Conservation (phyloP, 2,113 vertebrate genomes). For the Lutjanus erythropterus region DNA sequence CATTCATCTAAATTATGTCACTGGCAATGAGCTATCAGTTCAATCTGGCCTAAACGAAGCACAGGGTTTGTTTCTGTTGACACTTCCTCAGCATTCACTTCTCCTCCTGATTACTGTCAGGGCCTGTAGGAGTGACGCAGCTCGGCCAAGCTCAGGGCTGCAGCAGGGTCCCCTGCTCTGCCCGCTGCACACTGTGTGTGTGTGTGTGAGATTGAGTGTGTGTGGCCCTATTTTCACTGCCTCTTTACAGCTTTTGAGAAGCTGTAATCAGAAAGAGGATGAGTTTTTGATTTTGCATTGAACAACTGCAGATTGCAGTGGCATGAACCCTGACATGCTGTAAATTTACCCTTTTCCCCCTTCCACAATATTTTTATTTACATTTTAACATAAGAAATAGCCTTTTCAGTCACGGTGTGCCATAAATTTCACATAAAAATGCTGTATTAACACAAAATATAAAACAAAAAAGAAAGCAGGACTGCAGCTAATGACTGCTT, state of each 20-base stretch:
- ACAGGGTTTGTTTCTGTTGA: slow-evolving; percentile 84
- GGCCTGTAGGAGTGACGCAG: slow-evolving; percentile 60
- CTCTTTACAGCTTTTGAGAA: slow-evolving; percentile 55
- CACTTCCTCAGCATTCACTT: slow-evolving; percentile 82
- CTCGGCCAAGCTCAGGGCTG: slow-evolving; percentile 14
- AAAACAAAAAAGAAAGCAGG: too few species aligned
- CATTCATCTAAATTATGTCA: slow-evolving; percentile 93
- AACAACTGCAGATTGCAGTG: slow-evolving; percentile 15
- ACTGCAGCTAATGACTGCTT: too few species aligned
- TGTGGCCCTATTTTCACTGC: slow-evolving; percentile 47
- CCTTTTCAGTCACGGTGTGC: too few species aligned
- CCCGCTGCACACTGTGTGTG: too few species aligned
- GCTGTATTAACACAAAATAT: too few species aligned
- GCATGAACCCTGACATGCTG: slow-evolving; percentile 34
- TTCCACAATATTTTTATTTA: too few species aligned
- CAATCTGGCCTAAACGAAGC: slow-evolving; percentile 84
- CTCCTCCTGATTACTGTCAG: slow-evolving; percentile 83
- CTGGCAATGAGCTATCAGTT: slow-evolving; percentile 86
- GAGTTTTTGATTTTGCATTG: slow-evolving; percentile 35
- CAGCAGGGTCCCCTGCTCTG: too few species aligned
- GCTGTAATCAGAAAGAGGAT: slow-evolving; percentile 25
- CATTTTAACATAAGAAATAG: too few species aligned
- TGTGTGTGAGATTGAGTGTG: slow-evolving; percentile 11
- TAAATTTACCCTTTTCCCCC: too few species aligned
- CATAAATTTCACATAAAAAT: too few species aligned